Percentiles rank a stretch among this genome's conserved stretches.
Conservation (phyloP, 2,888 invertebrate genomes). For the Polydrusus cervinus region DNA sequence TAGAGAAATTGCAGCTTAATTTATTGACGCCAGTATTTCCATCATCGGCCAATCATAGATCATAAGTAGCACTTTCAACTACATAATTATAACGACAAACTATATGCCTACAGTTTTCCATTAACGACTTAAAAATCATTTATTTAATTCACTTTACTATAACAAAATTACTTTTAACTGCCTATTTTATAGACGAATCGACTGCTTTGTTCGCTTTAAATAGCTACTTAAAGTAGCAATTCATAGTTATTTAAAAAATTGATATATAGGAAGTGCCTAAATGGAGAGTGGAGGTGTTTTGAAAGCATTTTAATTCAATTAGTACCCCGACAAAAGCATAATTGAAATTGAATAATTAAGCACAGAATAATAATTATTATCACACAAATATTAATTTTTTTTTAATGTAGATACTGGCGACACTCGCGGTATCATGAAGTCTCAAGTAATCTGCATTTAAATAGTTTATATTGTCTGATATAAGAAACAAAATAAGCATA, state of each 20-base stretch:
- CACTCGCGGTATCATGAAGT: no score
- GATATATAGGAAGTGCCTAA: background rate
- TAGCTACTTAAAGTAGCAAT: constrained; percentile 22
- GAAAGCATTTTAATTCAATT: background rate
- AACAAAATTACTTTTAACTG: constrained; percentile 33
- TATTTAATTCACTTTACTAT: constrained; percentile 29
- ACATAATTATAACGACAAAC: constrained; percentile 6
- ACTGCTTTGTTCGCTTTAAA: constrained; percentile 29
- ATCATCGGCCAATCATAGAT: constrained; percentile 1
- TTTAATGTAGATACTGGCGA: no score
- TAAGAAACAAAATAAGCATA: no score
- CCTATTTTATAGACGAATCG: constrained; percentile 24
- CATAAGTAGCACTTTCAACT: constrained; percentile 2
- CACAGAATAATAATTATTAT: no score
- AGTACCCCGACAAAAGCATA: constrained; percentile 3
- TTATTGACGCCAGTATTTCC: constrained; percentile 1
- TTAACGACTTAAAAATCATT: constrained; percentile 13
- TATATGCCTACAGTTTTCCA: constrained; percentile 30
- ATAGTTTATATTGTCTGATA: no score
- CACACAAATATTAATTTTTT: no score
- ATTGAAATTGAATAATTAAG: background rate
- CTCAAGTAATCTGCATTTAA: no score
- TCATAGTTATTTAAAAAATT: constrained; percentile 14
- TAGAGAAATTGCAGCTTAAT: background rate
- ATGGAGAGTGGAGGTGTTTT: background rate